phyloP scores from a whole-genome alignment of 2,113 vertebrate genomes.

The Mobula birostris region DNA sequence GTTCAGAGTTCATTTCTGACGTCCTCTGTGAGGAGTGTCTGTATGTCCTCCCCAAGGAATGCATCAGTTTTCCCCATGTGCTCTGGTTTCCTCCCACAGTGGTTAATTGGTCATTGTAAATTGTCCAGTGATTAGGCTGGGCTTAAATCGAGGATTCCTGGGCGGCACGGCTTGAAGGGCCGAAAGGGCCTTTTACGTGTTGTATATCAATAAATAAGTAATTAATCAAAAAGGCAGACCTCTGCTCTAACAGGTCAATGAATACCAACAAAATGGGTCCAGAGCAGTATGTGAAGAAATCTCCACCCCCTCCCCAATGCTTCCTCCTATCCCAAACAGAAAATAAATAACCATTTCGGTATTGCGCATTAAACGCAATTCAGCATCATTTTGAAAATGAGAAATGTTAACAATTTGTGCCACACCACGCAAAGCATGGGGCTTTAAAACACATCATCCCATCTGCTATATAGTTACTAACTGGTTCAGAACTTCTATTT shows the following conservation, averaged over 20 bases:
- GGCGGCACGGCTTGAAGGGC: no score
- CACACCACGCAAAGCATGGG: slow-evolving; percentile 11
- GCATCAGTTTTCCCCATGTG: no score
- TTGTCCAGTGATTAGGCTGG: no score
- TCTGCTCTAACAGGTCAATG: not conserved
- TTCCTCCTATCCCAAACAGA: not conserved
- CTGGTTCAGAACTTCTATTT: slow-evolving; percentile 52
- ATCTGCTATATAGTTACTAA: slow-evolving; percentile 37
- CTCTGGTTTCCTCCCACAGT: no score
- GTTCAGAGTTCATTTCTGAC: no score
- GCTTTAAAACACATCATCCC: slow-evolving; percentile 36
- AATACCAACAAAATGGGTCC: not conserved
- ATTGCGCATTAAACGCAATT: slow-evolving; percentile 30
- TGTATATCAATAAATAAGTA: no score
- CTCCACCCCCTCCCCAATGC: not conserved
- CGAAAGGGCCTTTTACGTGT: no score
- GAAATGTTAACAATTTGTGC: slow-evolving; percentile 37
- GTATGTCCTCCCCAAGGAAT: no score
- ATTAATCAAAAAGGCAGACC: not conserved
- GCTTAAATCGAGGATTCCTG: no score
- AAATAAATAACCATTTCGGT: not conserved
- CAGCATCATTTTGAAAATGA: slow-evolving; percentile 38
- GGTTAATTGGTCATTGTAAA: no score
- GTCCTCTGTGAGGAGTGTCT: no score
- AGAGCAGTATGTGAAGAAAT: not conserved